Base-by-base conservation (phyloP, 2,113 vertebrate genomes). In the Clarias magur region DNA sequence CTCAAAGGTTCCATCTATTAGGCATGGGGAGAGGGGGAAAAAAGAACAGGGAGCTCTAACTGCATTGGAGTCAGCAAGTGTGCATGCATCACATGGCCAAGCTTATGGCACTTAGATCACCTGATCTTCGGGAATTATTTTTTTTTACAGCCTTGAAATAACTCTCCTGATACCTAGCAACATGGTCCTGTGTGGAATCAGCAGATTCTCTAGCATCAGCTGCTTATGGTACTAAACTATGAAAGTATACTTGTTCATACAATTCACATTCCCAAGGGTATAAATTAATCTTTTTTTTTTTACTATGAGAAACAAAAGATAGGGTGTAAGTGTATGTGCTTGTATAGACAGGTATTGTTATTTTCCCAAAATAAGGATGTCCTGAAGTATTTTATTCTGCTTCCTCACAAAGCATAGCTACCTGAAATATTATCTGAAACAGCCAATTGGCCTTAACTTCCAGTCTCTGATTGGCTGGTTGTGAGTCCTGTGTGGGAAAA, bases 1-100 rank as follows among this genome's bases (percentile, higher is more conserved):
- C 11, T 60, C 6, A 79, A 68, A 84, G 27, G 42, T 86, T 84
- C 17, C 70, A 79, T 86, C 62, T 83, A 67, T 85, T 86, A 87
- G 82, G 53, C 42, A 78, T 68, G 23, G 48, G 56, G 48, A 70
- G 68, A 76, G 23, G 48, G 83, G 65, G 68, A 73, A 48, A 80
- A 79, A 80, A 76, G 78, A 82, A 78, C 67, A 19, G 78, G 62
- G 4, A 23, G 75, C 56, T 56, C 78, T 85, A 73, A 85, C 87
- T 80, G 80, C 59, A 68, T 23, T 48, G 30, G 21, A 84, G 80
- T 87, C 86, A 67, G 80, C 21, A 15, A 78, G 72, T 83, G 86
- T 63, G 59, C 30, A 60, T 87, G 53, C 67, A 75, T 87, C 85
- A 73, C 67, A 75, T 63, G 80, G 38, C 19, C 63, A 60, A 72